Evolutionary conservation across 2,797 vertebrate genomes (phyloP), one percentile per base, ranked within the genome.

Genomic region (Philypnodon macrostomus): DNA sequence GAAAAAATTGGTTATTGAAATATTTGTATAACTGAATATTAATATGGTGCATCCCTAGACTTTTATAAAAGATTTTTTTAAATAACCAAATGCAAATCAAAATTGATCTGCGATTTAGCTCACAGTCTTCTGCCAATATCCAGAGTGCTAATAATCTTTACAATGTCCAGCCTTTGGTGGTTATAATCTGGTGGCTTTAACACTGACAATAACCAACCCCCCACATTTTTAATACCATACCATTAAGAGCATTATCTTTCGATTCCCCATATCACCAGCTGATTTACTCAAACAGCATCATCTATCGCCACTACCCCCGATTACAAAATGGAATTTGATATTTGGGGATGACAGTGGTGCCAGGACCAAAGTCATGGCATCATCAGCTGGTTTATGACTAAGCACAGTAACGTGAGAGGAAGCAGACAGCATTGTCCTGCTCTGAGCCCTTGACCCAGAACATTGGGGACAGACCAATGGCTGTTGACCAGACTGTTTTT

Each of bases 321-420:
- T 82, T 58, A 73, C 38, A 40, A 77, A 65, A 70, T 69, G 70
- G 68, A 84, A 85, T 71, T 37, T 66, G 80, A 85, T 83, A 70
- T 55, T 66, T 24, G 59, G 69, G 52, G 67, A 47, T 67, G 69
- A 67, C 70, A 37, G 38, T 58, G 40, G 70, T n/a, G 67, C 73
- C 77, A 79, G 80, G 80, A 80, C 76, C 70, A 77, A 69, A 73
- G 54, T 66, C 69, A 77, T 82, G 70, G n/a, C n/a, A n/a, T n/a
- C 80, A 85, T 89, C 85, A 88, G 88, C 86, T 80, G 64, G 75
- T 87, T 89, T 82, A 63, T 55, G 63, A 80, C 61, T 21, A 75
- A 68, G 73, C 69, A 54, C 72, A 78, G 86, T 83, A 89, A 89
- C 71, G 46, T 75, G 86, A 90, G 84, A 85, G 49, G 74, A 68